Conservation (phyloP, 2,113 vertebrate genomes). For the Psittacus erithacus region DNA sequence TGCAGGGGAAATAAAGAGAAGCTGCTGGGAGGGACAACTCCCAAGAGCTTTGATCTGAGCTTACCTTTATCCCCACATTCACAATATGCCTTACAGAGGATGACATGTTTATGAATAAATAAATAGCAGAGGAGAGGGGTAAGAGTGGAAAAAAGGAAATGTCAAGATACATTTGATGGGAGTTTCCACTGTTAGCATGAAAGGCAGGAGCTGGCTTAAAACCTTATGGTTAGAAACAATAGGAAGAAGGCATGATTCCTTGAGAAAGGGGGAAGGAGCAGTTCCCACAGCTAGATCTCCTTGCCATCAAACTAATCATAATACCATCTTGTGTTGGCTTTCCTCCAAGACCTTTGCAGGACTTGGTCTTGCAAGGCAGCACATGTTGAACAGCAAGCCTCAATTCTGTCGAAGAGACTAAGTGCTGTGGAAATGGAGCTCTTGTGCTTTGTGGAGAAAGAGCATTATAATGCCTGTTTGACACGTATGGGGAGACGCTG, state of each 20-base stretch:
- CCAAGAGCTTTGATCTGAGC: constrained; percentile 46
- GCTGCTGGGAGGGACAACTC: not conserved
- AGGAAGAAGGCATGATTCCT: not conserved
- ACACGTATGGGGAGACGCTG: not conserved
- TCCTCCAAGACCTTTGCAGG: not conserved
- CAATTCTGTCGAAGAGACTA: not conserved
- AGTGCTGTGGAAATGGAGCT: not conserved
- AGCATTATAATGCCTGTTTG: not conserved
- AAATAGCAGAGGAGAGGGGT: constrained; percentile 24
- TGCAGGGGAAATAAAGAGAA: not conserved
- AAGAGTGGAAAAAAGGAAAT: not conserved
- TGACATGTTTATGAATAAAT: constrained; percentile 54
- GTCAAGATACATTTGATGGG: not conserved
- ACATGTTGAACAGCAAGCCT: not conserved
- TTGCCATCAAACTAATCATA: not conserved
- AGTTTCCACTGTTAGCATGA: constrained; percentile 23
- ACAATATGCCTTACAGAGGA: constrained; percentile 53
- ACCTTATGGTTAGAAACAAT: not conserved
- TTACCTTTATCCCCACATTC: constrained; percentile 29
- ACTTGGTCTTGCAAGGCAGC: not conserved
- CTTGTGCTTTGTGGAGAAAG: not conserved
- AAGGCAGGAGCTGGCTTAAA: constrained; percentile 46
- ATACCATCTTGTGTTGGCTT: not conserved
- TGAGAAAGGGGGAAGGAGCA: not conserved
- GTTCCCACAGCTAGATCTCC: not conserved